Evolutionary conservation across 2,888 invertebrate species (phyloP), one percentile per base, ranked within the genome.

Genomic region (Romanomermis culicivorax): DNA sequence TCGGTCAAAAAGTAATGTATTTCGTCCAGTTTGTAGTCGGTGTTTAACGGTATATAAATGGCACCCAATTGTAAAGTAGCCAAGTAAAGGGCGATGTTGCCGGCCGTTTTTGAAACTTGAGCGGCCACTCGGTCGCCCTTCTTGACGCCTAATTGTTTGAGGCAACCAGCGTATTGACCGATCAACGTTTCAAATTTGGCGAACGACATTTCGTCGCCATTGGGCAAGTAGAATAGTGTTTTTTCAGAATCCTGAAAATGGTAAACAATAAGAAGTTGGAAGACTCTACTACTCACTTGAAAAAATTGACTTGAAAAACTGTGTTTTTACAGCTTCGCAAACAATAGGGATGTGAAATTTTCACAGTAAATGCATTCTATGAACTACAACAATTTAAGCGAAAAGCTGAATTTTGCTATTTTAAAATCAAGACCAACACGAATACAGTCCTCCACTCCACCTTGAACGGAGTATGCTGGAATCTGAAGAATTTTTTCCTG

Each of bases 1-100:
- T 67, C 64, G 62, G 63, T 54, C 23, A 67, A 61, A 57, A 64
- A 67, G 55, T 67, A 68, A 3, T 60, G 59, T 1, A 65, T 63
- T 58, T 67, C 67, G 11, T 61, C 58, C 29, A 58, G 53, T 1
- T 65, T 65, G 56, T 67, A 67, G n/a, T 55, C 61, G 2, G 67
- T 65, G 57, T 67, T 66, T 2, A 60, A 27, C 24, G 60, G 60
- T 23, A 60, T 48, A 47, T 55, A 60, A 29, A 60, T 54, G 2
- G 57, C 57, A 30, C 61, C 59, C 17, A 61, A 2, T n/a, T 61
- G 61, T n/a, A 67, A 61, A 23, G 62, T 62, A 4, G 65, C 67
- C 47, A 67, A 59, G 57, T 67, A 67, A 3, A 68, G 57, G 3
- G 64, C 61, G 42, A 64, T 59, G 11, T 61, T 61, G 20, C 66